Conservation (phyloP, 2,888 invertebrate genomes). For the Acanthosoma haemorrhoidale region DNA sequence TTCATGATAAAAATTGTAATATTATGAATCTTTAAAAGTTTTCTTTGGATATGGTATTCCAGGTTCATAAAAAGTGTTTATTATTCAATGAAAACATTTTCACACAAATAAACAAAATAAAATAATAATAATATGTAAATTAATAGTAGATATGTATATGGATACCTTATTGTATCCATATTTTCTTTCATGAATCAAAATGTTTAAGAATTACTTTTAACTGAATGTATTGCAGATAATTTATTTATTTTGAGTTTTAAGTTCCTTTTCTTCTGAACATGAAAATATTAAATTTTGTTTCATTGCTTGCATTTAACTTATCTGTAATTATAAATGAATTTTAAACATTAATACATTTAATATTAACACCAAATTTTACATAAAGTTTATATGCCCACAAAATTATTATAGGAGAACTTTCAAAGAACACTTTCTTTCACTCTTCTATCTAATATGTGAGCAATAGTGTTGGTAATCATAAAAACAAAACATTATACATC, state of each 20-base stretch:
- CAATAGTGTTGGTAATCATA: neutral
- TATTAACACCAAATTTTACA: neutral
- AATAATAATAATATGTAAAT: too few species aligned
- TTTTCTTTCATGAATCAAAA: too few species aligned
- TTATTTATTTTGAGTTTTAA: neutral
- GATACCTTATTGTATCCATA: neutral
- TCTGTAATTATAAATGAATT: neutral
- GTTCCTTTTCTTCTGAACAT: neutral
- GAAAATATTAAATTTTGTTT: neutral
- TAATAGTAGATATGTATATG: neutral
- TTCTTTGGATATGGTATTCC: slow-evolving; percentile 10
- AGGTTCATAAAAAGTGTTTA: neutral
- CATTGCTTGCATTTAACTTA: too few species aligned
- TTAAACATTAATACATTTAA: neutral
- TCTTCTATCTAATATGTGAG: neutral
- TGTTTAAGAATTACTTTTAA: neutral
- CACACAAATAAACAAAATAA: too few species aligned
- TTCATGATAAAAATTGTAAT: too few species aligned
- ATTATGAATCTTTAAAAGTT: too few species aligned
- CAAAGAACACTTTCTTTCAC: neutral
- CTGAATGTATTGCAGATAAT: neutral
- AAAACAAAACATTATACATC: too few species aligned
- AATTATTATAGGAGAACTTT: neutral
- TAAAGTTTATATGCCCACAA: neutral
- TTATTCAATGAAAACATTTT: neutral